Base-by-base conservation (phyloP, 2,113 vertebrate species). In the Brienomyrus longianalis region DNA sequence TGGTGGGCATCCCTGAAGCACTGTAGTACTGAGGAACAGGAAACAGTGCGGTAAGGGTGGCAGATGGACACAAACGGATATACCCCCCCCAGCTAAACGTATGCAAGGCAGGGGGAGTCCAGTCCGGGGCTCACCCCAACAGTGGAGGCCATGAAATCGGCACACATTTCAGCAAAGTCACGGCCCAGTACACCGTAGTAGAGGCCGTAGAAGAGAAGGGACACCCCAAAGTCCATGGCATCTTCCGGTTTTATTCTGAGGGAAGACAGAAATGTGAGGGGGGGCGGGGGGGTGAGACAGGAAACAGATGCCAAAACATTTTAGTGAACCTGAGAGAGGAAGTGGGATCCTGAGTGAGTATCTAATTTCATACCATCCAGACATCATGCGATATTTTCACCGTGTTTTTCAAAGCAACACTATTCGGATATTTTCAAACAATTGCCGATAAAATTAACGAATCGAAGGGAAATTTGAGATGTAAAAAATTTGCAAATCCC, bases 161-260 rank as follows among this genome's bases (percentile, higher is more conserved):
- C 98, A 93, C 98, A 99, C 97, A 99, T 99, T 93, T 99, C 98
- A 0, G 98, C 98, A 93, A 99, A 99, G 94, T 99, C 98, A 31
- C 98, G 95, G 77, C 99, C 98, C 10, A 99, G 95, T 9, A 99
- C 98, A 1, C 98, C 98, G 0, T 99, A 99, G 94, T 99, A 99
- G 39, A 99, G 96, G 3, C 98, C 98, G 0, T 99, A 99, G 94
- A 99, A 99, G 3, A 99, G 97, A 3, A 99, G 96, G 0, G 98
- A 99, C 62, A 99, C 98, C 3, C 98, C 98, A 52, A 99, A 99
- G 92, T 99, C 98, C 98, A 99, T 99, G 0, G 97, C 97, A 35
- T 99, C 98, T 92, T 99, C 98, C 0, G 98, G 98, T 89, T 98
- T 99, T 97, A 99, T 98, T 93, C 98, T 99, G 88, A 43, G 91